These are phyloP conservation scores for Harpagoxenus sublaevis DNA, from an alignment of 2,888 invertebrate species.

Conservation along the genomic window DNA sequence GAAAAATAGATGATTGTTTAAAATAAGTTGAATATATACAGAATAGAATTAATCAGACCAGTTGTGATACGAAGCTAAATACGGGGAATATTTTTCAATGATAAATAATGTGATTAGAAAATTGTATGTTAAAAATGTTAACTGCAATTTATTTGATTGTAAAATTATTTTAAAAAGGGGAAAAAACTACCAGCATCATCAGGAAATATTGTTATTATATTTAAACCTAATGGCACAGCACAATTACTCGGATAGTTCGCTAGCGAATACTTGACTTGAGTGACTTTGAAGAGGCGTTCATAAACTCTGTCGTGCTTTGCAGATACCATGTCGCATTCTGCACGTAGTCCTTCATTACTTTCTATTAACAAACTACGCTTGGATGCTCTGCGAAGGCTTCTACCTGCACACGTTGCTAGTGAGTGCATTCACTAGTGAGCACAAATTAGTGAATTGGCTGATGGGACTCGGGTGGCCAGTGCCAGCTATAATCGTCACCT, in stretches of 20 bases:
- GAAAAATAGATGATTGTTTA: background rate
- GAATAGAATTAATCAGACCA: background rate
- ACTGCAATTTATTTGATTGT: background rate
- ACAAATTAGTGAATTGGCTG: conserved; percentile 93
- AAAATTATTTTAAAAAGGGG: background rate
- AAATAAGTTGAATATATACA: background rate
- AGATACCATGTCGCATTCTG: conserved; percentile 93
- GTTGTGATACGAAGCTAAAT: background rate
- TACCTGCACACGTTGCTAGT: conserved; percentile 98
- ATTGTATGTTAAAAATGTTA: background rate
- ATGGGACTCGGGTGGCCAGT: conserved; percentile 95
- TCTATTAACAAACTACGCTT: conserved; percentile 96
- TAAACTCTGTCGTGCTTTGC: conserved; percentile 77
- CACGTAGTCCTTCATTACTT: conserved; percentile 95
- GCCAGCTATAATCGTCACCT: conserved; percentile 90
- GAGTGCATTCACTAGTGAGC: conserved; percentile 96
- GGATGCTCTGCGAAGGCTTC: conserved; percentile 98
- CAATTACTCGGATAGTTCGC: conserved; percentile 7
- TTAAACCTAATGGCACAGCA: background rate
- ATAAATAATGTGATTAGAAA: background rate
- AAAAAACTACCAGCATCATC: background rate
- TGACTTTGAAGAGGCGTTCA: conserved; percentile 19
- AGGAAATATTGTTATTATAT: background rate
- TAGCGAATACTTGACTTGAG: background rate
- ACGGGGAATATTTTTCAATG: background rate